A percentile compares a stretch with the other conserved stretches of the same genome.
Conservation (phyloP, 2,113 vertebrate genomes). For the Semnornis frantzii region DNA sequence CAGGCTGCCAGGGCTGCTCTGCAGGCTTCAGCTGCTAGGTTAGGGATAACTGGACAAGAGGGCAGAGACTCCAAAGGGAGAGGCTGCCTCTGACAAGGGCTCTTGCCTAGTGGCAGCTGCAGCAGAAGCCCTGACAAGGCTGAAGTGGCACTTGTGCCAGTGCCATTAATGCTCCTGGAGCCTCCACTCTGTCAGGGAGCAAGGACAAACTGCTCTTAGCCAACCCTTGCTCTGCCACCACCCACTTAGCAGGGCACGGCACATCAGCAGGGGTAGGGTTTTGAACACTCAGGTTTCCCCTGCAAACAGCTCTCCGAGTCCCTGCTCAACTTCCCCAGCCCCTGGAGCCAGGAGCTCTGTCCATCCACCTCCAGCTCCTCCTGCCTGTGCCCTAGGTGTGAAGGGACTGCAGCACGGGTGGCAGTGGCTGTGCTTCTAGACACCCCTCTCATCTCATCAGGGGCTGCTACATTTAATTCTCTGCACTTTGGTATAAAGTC, state of each 20-base stretch:
- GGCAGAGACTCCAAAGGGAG: neutral
- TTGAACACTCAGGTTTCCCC: fast-evolving
- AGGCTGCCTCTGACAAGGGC: neutral
- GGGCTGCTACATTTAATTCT: constrained; percentile 30
- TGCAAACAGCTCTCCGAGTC: neutral
- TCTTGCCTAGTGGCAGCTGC: no score
- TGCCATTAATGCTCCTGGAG: fast-evolving
- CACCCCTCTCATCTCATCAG: neutral
- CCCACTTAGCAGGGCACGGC: fast-evolving
- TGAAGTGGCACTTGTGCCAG: neutral
- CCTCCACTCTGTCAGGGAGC: neutral
- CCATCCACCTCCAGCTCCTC: neutral
- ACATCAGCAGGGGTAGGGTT: neutral
- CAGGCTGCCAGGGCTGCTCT: fast-evolving
- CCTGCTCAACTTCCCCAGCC: neutral
- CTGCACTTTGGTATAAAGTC: neutral
- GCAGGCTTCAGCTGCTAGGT: neutral
- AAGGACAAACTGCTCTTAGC: fast-evolving
- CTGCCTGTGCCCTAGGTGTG: fast-evolving
- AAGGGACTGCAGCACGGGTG: neutral
- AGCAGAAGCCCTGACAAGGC: no score
- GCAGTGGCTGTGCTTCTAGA: neutral
- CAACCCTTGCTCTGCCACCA: neutral
- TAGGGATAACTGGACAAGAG: neutral
- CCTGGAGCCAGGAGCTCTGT: neutral